Conservation (phyloP, 2,888 invertebrate genomes). For the Dromius quadrimaculatus region DNA sequence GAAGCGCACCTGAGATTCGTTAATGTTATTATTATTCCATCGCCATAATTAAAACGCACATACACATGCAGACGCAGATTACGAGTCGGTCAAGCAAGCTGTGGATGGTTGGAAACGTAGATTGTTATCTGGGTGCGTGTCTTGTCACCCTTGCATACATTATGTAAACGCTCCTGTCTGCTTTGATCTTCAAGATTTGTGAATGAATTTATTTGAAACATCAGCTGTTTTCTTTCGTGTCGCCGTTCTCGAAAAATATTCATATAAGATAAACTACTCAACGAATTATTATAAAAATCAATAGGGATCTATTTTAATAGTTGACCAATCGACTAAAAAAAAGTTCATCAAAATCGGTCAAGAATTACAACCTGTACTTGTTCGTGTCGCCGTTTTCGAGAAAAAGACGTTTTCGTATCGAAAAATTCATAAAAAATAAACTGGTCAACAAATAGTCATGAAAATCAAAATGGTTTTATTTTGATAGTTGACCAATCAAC, state of each 20-base stretch:
- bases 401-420: no score
- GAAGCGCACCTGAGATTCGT: constrained; percentile 63
- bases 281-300: no score
- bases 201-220: neutral
- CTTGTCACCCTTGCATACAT: constrained; percentile 37
- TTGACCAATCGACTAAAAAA: no score
- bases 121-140: constrained; percentile 28
- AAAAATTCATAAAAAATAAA: no score
- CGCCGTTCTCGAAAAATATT: neutral
- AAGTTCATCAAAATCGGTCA: no score
- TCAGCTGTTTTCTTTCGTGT: neutral
- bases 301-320: no score
- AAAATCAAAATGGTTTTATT: no score
- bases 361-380: no score
- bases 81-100: neutral
- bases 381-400: neutral
- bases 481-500: no score
- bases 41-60: constrained; percentile 59
- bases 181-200: neutral
- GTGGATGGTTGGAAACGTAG: constrained; percentile 15
- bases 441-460: no score
- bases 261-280: no score
- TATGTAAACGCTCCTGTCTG: constrained; percentile 30
- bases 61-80: constrained; percentile 41
- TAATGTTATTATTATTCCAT: constrained; percentile 61